These are phyloP conservation scores for Drosophila nigromelanica DNA, from an alignment of 1,140 invertebrate genomes.

Conservation along the genomic window DNA sequence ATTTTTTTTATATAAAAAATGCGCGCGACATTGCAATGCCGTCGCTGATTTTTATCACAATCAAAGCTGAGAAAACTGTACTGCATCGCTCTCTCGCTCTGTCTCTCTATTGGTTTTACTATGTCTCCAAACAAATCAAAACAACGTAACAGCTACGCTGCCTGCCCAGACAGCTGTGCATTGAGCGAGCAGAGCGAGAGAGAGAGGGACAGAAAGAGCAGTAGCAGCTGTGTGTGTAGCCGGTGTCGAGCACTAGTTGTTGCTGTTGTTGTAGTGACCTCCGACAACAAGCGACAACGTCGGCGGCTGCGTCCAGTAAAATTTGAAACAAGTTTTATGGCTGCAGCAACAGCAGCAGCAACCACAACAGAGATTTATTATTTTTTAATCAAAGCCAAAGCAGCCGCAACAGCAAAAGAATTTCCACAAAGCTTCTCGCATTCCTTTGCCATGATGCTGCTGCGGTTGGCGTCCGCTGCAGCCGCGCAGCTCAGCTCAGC, in stretches of 20 bases:
- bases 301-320: slow-evolving; percentile 27
- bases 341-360: slow-evolving; percentile 15
- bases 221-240: slow-evolving; percentile 55
- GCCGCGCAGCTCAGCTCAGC: slow-evolving; percentile 4
- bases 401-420: slow-evolving; percentile 43
- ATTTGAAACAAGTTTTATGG: slow-evolving; percentile 73
- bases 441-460: slow-evolving; percentile 52
- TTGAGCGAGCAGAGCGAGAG: slow-evolving; percentile 14
- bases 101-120: slow-evolving; percentile 4
- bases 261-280: slow-evolving; percentile 66
- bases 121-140: slow-evolving; percentile 28
- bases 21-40: slow-evolving; percentile 65
- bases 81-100: slow-evolving; percentile 27
- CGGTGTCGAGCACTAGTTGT: slow-evolving; percentile 55
- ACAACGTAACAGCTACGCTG: slow-evolving; percentile 44
- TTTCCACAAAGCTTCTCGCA: slow-evolving; percentile 53
- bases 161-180: slow-evolving; percentile 63
- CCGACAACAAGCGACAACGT: slow-evolving; percentile 65
- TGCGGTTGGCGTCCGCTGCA: slow-evolving; percentile 9
- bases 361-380: slow-evolving; percentile 67
- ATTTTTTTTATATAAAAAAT: slow-evolving; percentile 52
- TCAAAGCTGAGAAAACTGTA: slow-evolving; percentile 74
- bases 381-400: slow-evolving; percentile 71
- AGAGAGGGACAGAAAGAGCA: slow-evolving; percentile 29
- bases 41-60: slow-evolving; percentile 44